Evolutionary conservation across 1,140 invertebrate species (phyloP).

Genomic region (Nephotettix cincticeps): DNA sequence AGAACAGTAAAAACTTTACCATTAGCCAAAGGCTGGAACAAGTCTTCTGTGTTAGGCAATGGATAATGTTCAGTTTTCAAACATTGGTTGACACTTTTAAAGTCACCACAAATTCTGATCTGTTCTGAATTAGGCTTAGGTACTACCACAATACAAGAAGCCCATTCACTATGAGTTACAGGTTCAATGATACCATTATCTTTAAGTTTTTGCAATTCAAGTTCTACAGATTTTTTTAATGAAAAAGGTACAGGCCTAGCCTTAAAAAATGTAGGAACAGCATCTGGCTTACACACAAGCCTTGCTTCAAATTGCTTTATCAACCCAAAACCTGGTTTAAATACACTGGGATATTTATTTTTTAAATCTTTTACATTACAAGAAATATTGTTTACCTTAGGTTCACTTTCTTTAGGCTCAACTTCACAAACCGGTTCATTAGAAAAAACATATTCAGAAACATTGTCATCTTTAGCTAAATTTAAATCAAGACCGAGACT

Average conservation of each 20-base stretch:
- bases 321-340: background rate
- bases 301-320: background rate
- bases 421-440: too few species aligned
- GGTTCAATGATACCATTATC: background rate
- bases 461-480: too few species aligned
- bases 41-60: background rate
- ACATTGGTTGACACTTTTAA: background rate
- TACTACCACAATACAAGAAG: background rate
- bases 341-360: background rate
- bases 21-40: background rate
- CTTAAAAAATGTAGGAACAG: background rate
- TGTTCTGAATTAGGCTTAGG: background rate
- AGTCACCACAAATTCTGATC: background rate
- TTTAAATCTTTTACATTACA: background rate
- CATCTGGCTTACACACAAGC: background rate
- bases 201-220: background rate
- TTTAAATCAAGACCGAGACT: too few species aligned
- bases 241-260: background rate
- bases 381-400: too few species aligned
- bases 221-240: background rate
- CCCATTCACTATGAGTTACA: background rate
- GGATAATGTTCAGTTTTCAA: background rate
- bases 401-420: too few species aligned
- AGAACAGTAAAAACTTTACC: background rate
- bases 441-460: too few species aligned